Percentiles rank a stretch among this genome's conserved stretches.
These are phyloP conservation scores for Brachionus rubens DNA, from an alignment of 1,140 invertebrate genomes.

Conservation along the genomic window DNA sequence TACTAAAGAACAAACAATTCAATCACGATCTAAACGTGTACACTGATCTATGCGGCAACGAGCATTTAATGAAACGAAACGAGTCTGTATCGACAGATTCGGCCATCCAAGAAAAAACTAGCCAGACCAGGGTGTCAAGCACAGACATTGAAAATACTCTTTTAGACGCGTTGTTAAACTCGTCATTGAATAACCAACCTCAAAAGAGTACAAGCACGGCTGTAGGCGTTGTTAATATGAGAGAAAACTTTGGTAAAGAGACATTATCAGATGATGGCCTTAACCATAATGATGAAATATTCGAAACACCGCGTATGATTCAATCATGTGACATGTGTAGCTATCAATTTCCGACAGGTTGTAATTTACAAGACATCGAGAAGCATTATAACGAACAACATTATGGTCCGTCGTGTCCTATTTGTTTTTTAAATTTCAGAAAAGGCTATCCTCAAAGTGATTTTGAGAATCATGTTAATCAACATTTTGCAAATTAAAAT, in stretches of 20 bases:
- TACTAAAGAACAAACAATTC: conserved; percentile 37
- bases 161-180: conserved; percentile 21
- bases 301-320: neutral
- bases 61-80: neutral
- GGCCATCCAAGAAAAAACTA: neutral
- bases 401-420: conserved; percentile 35
- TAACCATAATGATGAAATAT: neutral
- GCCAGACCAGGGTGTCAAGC: neutral
- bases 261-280: conserved; percentile 1
- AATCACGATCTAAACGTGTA: conserved; percentile 15
- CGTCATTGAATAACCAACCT: conserved; percentile 17
- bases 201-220: neutral
- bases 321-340: conserved; percentile 19
- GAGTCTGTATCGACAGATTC: neutral
- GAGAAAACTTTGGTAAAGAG: neutral
- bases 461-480: conserved; percentile 43
- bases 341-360: conserved; percentile 11
- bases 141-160: conserved; percentile 41
- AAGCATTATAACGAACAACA: neutral
- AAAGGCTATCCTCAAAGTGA: conserved; percentile 43
- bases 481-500: conserved; percentile 1
- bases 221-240: neutral
- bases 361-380: neutral
- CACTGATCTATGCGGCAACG: conserved; percentile 5
- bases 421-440: conserved; percentile 33